Conservation (phyloP, 2,888 invertebrate genomes). For the Cosmorhoe ocellata region DNA sequence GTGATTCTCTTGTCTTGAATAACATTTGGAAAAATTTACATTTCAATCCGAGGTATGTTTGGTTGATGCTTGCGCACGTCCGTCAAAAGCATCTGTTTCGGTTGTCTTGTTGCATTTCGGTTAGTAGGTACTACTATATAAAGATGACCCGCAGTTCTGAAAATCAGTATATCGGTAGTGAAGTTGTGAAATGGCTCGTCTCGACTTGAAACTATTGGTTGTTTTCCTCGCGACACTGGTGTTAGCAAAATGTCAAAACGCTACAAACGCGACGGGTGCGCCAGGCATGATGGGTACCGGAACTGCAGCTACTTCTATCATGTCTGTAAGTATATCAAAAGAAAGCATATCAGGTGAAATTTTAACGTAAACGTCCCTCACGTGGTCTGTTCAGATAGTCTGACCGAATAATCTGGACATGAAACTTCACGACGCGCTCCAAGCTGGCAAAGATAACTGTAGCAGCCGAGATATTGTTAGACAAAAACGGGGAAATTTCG, state of each 20-base stretch:
- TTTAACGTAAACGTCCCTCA: too few species aligned
- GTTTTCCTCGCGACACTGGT: slow-evolving; percentile 38
- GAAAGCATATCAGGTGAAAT: too few species aligned
- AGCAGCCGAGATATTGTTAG: too few species aligned
- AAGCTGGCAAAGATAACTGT: too few species aligned
- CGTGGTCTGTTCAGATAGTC: too few species aligned
- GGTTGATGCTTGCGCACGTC: slow-evolving; percentile 16
- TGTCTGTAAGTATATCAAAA: slow-evolving; percentile 1
- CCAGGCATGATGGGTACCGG: not conserved
- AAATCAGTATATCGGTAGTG: slow-evolving; percentile 25
- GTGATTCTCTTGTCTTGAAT: slow-evolving; percentile 28
- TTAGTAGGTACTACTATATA: slow-evolving; percentile 17
- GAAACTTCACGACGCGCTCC: too few species aligned
- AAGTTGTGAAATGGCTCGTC: slow-evolving; percentile 35
- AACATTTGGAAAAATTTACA: slow-evolving; percentile 34
- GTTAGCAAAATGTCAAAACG: slow-evolving; percentile 37
- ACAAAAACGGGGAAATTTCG: too few species aligned
- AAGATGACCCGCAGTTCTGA: slow-evolving; percentile 16
- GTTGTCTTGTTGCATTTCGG: slow-evolving; percentile 19
- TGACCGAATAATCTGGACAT: too few species aligned
- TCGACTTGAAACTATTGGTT: slow-evolving; percentile 38
- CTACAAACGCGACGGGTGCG: slow-evolving; percentile 22
- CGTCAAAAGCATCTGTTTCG: slow-evolving; percentile 23
- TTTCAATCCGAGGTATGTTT: slow-evolving; percentile 28
- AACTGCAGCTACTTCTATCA: not conserved